These are phyloP conservation scores for Conomelus anceps DNA, from an alignment of 2,888 invertebrate species.

Conservation along the genomic window DNA sequence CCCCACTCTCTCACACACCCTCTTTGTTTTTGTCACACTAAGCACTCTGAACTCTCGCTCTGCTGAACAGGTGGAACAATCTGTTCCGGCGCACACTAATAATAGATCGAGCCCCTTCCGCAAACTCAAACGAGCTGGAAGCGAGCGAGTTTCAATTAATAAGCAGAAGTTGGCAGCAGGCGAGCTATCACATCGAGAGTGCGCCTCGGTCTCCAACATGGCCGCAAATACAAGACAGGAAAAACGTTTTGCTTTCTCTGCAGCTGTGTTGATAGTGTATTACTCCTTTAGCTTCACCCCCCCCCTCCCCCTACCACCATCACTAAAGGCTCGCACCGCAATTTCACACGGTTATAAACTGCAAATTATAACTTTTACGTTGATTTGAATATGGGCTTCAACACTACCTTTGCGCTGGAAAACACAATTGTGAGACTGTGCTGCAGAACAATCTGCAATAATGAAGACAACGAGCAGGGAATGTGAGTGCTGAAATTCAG, in stretches of 20 bases:
- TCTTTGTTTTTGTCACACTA: not conserved
- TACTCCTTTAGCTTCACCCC: not conserved
- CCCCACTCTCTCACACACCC: not conserved
- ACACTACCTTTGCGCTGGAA: too few species aligned
- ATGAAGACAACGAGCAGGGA: too few species aligned
- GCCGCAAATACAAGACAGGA: not conserved
- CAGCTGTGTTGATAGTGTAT: not conserved
- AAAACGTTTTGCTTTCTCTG: not conserved
- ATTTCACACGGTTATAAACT: too few species aligned
- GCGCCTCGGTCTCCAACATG: not conserved
- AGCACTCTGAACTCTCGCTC: not conserved
- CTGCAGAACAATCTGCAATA: too few species aligned
- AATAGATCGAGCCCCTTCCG: not conserved
- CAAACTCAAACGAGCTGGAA: not conserved
- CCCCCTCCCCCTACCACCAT: not conserved
- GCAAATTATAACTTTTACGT: too few species aligned
- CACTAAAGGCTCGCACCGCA: too few species aligned
- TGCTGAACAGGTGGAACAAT: slow-evolving; percentile 13
- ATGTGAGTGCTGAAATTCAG: too few species aligned
- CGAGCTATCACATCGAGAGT: too few species aligned
- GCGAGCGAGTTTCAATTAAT: not conserved
- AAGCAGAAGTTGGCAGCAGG: not conserved
- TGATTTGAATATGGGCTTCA: too few species aligned
- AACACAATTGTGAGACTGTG: too few species aligned
- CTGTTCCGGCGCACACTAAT: not conserved